A percentile compares a stretch with the other conserved stretches of the same genome.
phyloP scores from a whole-genome alignment of 2,113 vertebrate genomes.

The Serinus canaria region DNA sequence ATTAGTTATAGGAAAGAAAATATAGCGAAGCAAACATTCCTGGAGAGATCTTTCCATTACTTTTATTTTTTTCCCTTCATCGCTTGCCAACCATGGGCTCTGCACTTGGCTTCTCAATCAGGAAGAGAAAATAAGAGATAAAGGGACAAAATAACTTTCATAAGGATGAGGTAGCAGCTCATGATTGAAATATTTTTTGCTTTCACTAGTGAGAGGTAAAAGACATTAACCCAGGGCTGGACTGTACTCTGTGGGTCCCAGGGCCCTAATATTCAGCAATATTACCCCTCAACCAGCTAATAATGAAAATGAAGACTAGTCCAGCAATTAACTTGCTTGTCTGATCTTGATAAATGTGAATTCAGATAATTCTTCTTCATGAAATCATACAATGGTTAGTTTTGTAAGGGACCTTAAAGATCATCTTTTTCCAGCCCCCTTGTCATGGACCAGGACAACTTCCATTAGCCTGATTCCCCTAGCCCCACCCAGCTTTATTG shows the following conservation, averaged over 20 bases:
- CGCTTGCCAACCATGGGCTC: constrained; percentile 21
- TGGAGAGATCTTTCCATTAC: constrained; percentile 34
- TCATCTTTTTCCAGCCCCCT: neutral
- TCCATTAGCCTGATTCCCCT: neutral
- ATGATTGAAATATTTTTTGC: constrained; percentile 21
- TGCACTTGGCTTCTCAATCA: constrained; percentile 30
- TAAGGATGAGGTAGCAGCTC: neutral
- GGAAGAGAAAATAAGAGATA: constrained; percentile 43
- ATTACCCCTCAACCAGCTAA: neutral
- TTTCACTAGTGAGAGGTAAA: neutral
- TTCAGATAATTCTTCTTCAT: neutral
- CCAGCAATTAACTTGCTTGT: neutral
- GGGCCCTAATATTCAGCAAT: neutral
- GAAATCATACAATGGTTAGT: neutral
- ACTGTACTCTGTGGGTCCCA: neutral
- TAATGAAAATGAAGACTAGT: neutral
- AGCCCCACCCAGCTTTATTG: neutral
- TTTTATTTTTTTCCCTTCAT: constrained; percentile 36
- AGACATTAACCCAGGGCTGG: neutral
- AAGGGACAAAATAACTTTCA: neutral
- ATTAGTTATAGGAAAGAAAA: constrained; percentile 68
- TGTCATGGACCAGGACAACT: neutral
- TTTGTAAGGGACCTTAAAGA: neutral
- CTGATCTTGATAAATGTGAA: neutral
- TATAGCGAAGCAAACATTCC: constrained; percentile 36